Evolutionary conservation across 1,140 invertebrate genomes (phyloP), one percentile per base, ranked within the genome.

Genomic region (Lethocerus indicus): DNA sequence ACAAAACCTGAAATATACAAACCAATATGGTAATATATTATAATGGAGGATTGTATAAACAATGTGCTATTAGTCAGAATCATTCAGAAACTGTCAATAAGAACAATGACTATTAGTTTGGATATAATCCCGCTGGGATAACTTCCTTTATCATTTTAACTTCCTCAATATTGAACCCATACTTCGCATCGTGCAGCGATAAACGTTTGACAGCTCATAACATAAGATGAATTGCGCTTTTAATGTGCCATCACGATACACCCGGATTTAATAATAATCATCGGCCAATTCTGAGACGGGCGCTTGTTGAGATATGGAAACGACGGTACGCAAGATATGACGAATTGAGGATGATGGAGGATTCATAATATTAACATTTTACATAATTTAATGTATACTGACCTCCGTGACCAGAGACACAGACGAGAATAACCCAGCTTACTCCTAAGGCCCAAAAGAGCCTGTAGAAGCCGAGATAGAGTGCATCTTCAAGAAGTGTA

Each of bases 381-480:
- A n/a, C n/a, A n/a, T n/a, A n/a, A n/a, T n/a, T n/a, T n/a, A n/a
- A n/a, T n/a, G n/a, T n/a, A n/a, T n/a, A 21, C 40, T 42, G 7
- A 54, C 55, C 55, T 47, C 53, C 68, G 47, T 67, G 57, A 43
- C 71, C 73, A 36, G 66, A 63, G 2, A 64, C 58, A 51, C 72
- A 74, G 24, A 68, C 70, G 13, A 75, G 62, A 3, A 79, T 62
- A 2, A 79, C 49, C 54, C 73, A 64, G 0, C 65, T 60, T 0
- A 73, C 58, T 0, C 69, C 67, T 1, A 67, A 28, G 0, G 69
- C 68, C 73, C 74, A 80, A 0, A 66, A 61, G 2, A 71, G 64
- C 50, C 75, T 60, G 53, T 74, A 71, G 2, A 78, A 57, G 2
- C 66, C 68, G 0, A 73, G 71, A 57, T 78, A 80, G 21, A 72